These are phyloP conservation scores for Megatriorchis doriae DNA, from an alignment of 2,113 vertebrate genomes.

Conservation along the genomic window DNA sequence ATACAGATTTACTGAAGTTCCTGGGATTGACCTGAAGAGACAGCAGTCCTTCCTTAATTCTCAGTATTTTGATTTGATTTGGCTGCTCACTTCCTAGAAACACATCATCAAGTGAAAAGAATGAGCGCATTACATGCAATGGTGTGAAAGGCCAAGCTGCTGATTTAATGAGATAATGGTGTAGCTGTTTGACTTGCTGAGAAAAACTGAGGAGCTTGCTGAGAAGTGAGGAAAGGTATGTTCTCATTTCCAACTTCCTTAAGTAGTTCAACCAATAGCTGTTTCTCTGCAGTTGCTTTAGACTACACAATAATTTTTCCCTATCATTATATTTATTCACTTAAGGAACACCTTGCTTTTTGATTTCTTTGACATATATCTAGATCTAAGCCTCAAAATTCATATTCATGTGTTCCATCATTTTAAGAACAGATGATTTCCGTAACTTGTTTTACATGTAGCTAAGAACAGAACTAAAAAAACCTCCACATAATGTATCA, in stretches of 20 bases:
- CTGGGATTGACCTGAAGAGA: not conserved
- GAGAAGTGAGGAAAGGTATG: not conserved
- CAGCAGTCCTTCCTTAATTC: not conserved
- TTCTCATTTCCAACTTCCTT: not conserved
- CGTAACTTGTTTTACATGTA: not conserved
- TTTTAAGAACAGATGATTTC: not conserved
- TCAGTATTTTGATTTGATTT: not conserved
- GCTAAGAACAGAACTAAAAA: not conserved
- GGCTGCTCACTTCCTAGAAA: not conserved
- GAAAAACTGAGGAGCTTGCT: not conserved
- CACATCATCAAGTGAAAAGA: not conserved
- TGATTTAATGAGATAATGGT: not conserved
- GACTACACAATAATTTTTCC: not conserved
- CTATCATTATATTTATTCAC: not conserved
- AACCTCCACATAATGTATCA: accelerated
- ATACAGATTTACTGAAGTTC: not conserved
- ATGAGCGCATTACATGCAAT: not conserved
- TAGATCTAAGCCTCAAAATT: not conserved
- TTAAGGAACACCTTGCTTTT: not conserved
- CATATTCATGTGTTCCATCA: not conserved
- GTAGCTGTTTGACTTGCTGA: not conserved
- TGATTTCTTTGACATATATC: not conserved
- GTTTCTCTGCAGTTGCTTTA: not conserved
- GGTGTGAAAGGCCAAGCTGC: not conserved
- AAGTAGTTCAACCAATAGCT: not conserved